Base-by-base conservation (phyloP, 2,797 vertebrate species). In the Bucorvus abyssinicus region DNA sequence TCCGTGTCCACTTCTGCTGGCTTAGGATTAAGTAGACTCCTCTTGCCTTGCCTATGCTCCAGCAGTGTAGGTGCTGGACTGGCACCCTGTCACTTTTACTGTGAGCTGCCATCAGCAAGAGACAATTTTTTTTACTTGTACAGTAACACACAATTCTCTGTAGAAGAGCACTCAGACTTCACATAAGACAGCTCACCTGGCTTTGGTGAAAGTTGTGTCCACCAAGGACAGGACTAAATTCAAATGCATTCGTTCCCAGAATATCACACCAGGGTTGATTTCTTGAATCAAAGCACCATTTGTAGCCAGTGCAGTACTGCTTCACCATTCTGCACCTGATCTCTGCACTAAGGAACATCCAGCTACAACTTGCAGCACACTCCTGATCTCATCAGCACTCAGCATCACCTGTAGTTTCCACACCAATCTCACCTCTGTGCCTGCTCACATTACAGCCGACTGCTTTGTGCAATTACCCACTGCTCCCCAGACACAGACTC, bases 261-360 rank as follows among this genome's bases (percentile, higher is more conserved):
- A 4, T 4, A 45, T 30, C 30, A n/a, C 24, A 38, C 6, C 5
- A 2, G 42, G 67, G 57, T 3, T 5, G 8, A 23, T 27, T 7
- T 27, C 27, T 16, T 12, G 14, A 26, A 63, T 21, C 12, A 40
- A 77, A 71, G 59, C 2, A 2, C 29, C 55, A 36, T 8, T 12
- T 0, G 0, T 0, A 36, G 57, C 18, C 50, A 38, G 20, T 3
- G 20, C 38, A 68, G 26, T 4, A 34, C 2, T 14, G 19, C 32
- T 60, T 65, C 76, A 44, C 18, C 10, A 4, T 7, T 42, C 45
- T 11, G 27, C 2, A 10, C 42, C 42, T 14, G 45, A 76, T 34
- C 42, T 76, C 82, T 74, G 70, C 60, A 44, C 26, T 34, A 52
- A 67, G 17, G 30, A 9, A 36, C 19, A 67, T 5, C 27, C 53